phyloP scores from a whole-genome alignment of 1,140 invertebrate genomes.

The Dolichoris vasculosae region DNA sequence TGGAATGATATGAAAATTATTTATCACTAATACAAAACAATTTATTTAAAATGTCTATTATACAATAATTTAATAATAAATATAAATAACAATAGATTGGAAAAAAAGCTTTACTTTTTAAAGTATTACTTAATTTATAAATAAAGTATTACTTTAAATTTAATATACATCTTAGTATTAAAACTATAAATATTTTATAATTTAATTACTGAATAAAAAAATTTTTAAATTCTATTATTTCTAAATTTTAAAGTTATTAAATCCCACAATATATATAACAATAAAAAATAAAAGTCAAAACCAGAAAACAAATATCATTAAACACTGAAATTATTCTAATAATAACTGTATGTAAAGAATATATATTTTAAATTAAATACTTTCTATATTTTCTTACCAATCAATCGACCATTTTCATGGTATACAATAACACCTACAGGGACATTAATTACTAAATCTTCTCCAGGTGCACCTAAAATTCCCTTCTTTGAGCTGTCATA shows the following conservation, averaged over 20 bases:
- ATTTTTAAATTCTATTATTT: no score
- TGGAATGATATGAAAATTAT: no score
- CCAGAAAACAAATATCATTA: background rate
- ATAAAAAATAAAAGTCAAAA: background rate
- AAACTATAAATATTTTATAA: background rate
- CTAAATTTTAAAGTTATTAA: no score
- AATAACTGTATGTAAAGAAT: background rate
- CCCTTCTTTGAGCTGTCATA: slow-evolving; percentile 82
- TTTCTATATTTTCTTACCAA: slow-evolving; percentile 71
- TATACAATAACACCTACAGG: slow-evolving; percentile 87
- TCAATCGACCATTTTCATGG: slow-evolving; percentile 77
- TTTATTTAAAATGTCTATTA: no score
- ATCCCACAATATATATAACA: no score
- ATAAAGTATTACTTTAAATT: background rate
- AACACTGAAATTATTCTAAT: background rate
- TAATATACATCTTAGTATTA: no score
- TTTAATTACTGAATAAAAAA: no score
- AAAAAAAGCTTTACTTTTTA: no score
- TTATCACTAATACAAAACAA: no score
- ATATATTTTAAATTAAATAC: background rate
- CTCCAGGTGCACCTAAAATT: slow-evolving; percentile 84
- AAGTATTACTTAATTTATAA: no score
- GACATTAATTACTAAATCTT: slow-evolving; percentile 82
- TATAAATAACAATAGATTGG: no score
- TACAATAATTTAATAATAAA: no score